Conservation (phyloP, 2,113 vertebrate species). For the Gallinago jamesoni region DNA sequence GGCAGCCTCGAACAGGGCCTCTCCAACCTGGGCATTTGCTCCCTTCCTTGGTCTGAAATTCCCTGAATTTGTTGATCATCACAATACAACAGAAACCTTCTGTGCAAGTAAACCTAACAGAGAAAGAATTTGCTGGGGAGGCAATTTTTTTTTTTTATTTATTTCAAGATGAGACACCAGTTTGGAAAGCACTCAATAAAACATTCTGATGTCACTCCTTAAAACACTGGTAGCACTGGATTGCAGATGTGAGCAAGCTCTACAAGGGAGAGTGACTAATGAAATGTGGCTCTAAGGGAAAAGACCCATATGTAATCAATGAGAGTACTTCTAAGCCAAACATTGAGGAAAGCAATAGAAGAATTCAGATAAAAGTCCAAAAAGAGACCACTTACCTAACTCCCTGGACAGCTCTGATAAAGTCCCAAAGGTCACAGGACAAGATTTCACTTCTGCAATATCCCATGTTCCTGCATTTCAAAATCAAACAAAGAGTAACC, state of each 20-base stretch:
- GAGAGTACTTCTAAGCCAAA: not conserved
- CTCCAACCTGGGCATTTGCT: not conserved
- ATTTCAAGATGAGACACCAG: not conserved
- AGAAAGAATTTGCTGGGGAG: not conserved
- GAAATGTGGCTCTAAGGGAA: not conserved
- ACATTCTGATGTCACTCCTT: not conserved
- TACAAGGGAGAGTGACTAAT: not conserved
- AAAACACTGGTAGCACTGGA: not conserved
- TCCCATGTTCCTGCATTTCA: slow-evolving; percentile 65
- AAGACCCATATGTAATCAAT: not conserved
- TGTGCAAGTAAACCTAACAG: not conserved
- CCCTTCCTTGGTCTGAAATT: not conserved
- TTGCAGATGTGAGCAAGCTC: not conserved
- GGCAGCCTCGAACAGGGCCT: not conserved
- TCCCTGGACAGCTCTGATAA: slow-evolving; percentile 45
- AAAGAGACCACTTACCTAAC: slow-evolving; percentile 32
- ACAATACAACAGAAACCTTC: not conserved
- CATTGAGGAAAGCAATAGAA: not conserved
- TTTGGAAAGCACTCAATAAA: not conserved
- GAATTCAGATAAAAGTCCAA: not conserved
- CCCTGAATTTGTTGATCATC: not conserved
- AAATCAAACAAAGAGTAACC: slow-evolving; percentile 1
- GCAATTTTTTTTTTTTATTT: not conserved
- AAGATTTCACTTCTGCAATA: slow-evolving; percentile 51
- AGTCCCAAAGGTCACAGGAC: slow-evolving; percentile 62